phyloP scores from a whole-genome alignment of 2,113 vertebrate species.

The Callionymus lyra region DNA sequence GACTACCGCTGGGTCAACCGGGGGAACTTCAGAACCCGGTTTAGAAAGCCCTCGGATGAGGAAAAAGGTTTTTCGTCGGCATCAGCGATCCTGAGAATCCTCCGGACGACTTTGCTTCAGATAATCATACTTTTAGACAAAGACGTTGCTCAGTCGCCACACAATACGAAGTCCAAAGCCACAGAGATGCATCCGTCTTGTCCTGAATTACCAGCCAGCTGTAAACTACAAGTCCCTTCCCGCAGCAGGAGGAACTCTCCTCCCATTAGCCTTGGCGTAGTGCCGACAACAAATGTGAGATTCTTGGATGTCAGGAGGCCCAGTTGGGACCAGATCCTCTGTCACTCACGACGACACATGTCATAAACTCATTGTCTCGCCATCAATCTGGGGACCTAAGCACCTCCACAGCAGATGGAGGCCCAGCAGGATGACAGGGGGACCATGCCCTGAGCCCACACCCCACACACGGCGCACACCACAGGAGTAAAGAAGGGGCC shows the following conservation, averaged over 20 bases:
- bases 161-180: slow-evolving; percentile 25
- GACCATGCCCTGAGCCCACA: slow-evolving; percentile 40
- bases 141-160: background rate
- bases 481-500: slow-evolving; percentile 36
- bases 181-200: slow-evolving; percentile 33
- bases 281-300: slow-evolving; percentile 45
- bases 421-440: slow-evolving; percentile 57
- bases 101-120: slow-evolving; percentile 2
- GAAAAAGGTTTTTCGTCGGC: slow-evolving; percentile 11
- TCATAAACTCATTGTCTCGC: slow-evolving; percentile 54
- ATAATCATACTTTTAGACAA: slow-evolving; percentile 6
- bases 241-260: slow-evolving; percentile 48
- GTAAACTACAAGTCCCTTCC: slow-evolving; percentile 59
- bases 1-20: slow-evolving; percentile 47
- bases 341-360: slow-evolving; percentile 58
- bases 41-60: slow-evolving; percentile 26
- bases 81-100: background rate
- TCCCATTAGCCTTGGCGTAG: slow-evolving; percentile 58
- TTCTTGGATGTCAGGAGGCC: slow-evolving; percentile 33
- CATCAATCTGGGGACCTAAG: slow-evolving; percentile 63
- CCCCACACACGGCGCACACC: slow-evolving; percentile 48
- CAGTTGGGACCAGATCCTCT: slow-evolving; percentile 47
- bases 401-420: slow-evolving; percentile 60
- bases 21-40: slow-evolving; percentile 44
- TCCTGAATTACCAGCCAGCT: slow-evolving; percentile 51